Evolutionary conservation across 2,797 vertebrate species (phyloP).

Genomic region (Micromesistius poutassou): DNA sequence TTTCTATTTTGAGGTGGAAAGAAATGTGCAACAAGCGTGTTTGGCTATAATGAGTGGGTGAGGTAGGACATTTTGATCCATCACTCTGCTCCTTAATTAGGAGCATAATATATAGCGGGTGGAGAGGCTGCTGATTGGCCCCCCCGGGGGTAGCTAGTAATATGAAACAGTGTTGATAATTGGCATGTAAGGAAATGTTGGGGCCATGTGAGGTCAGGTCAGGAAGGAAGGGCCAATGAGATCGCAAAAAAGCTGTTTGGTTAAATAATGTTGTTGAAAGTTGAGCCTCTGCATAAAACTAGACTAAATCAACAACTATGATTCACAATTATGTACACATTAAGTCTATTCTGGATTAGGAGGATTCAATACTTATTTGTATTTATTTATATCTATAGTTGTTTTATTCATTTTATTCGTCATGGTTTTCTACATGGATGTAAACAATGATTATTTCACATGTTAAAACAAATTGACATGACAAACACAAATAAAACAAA

Average conservation of each 20-base stretch:
- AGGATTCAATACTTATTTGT: no score
- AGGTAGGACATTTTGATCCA: background rate
- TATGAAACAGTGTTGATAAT: constrained; percentile 23
- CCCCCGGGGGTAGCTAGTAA: constrained; percentile 19
- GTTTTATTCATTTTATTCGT: no score
- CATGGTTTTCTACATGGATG: no score
- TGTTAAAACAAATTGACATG: no score
- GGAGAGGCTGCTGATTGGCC: constrained; percentile 25
- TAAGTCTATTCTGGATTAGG: no score
- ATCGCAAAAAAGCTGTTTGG: background rate
- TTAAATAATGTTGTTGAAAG: background rate
- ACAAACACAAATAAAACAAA: no score
- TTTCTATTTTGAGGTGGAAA: background rate
- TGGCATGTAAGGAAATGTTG: constrained; percentile 21
- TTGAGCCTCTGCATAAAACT: background rate
- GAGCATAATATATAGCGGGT: background rate
- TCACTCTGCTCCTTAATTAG: background rate
- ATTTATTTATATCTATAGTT: no score
- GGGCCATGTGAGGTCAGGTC: background rate
- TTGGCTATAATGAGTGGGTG: constrained; percentile 1
- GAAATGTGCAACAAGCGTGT: background rate
- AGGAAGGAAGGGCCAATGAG: background rate
- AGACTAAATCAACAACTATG: background rate
- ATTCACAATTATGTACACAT: no score
- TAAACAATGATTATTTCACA: no score